Conservation (phyloP, 2,888 invertebrate species). For the Drepanosiphum platanoidis region DNA sequence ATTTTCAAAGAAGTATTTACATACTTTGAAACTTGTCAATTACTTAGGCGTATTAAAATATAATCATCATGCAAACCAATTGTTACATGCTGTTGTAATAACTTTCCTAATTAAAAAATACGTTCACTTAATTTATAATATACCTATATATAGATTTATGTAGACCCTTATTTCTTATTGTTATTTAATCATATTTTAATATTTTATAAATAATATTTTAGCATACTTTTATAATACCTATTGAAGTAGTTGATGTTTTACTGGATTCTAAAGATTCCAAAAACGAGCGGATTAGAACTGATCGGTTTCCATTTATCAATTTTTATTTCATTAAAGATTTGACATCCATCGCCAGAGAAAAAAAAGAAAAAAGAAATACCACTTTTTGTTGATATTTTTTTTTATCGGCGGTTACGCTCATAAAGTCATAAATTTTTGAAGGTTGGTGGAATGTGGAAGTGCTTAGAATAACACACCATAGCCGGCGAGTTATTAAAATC, state of each 20-base stretch:
- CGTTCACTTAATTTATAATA: not conserved
- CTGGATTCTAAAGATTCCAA: too few relatives aligned
- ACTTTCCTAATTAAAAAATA: not conserved
- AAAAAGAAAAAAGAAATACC: not conserved
- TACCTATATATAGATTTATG: too few relatives aligned
- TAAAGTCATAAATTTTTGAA: not conserved
- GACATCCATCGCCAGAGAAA: not conserved
- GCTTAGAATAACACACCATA: not conserved
- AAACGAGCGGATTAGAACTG: not conserved
- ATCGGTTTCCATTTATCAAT: not conserved
- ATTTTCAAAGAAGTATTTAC: slow-evolving; percentile 34
- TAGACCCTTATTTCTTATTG: not conserved
- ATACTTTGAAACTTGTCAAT: slow-evolving; percentile 28
- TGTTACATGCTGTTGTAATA: not conserved
- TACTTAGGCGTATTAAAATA: slow-evolving; percentile 15
- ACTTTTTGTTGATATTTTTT: not conserved
- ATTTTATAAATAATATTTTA: too few relatives aligned
- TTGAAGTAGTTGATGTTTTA: not conserved
- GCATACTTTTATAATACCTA: too few relatives aligned
- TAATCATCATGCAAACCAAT: not conserved
- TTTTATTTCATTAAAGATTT: not conserved
- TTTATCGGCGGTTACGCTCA: not conserved
- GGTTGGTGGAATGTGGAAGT: not conserved
- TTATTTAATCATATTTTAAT: too few relatives aligned
- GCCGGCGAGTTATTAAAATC: slow-evolving; percentile 27